These are phyloP conservation scores for Cottoperca gobio DNA, from an alignment of 2,797 vertebrate species.

Conservation along the genomic window DNA sequence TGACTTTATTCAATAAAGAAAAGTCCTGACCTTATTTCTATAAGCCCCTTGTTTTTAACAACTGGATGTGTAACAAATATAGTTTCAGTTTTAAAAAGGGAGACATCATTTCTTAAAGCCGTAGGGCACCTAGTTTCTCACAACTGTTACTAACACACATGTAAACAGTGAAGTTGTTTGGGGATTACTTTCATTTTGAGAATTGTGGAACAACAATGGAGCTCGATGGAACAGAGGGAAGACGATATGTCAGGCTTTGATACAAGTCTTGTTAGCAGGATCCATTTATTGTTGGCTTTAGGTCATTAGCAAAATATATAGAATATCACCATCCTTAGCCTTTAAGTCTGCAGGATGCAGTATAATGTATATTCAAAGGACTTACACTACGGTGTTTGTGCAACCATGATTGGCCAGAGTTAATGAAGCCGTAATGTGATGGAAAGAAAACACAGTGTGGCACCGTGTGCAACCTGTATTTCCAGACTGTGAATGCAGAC, in stretches of 20 bases:
- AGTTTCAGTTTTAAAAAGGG: neutral
- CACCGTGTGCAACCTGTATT: slow-evolving; percentile 6
- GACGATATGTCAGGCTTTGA: neutral
- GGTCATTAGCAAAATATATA: neutral
- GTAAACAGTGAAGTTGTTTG: neutral
- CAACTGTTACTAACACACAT: neutral
- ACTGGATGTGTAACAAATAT: neutral
- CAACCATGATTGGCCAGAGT: slow-evolving; percentile 8
- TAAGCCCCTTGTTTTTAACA: neutral
- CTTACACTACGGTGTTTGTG: neutral
- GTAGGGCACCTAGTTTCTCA: neutral
- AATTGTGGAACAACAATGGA: neutral
- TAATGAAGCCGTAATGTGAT: slow-evolving; percentile 17
- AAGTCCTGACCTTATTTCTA: neutral
- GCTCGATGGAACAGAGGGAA: neutral
- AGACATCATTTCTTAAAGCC: neutral
- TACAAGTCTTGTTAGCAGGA: neutral
- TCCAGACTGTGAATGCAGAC: slow-evolving; percentile 29
- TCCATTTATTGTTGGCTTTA: slow-evolving; percentile 1
- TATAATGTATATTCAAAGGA: neutral
- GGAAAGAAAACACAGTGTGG: neutral
- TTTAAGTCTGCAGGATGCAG: neutral
- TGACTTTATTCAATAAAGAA: neutral
- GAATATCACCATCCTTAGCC: neutral
- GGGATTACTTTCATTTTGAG: neutral